These are phyloP conservation scores for Stenurella melanura DNA, from an alignment of 2,888 invertebrate species.

Conservation along the genomic window DNA sequence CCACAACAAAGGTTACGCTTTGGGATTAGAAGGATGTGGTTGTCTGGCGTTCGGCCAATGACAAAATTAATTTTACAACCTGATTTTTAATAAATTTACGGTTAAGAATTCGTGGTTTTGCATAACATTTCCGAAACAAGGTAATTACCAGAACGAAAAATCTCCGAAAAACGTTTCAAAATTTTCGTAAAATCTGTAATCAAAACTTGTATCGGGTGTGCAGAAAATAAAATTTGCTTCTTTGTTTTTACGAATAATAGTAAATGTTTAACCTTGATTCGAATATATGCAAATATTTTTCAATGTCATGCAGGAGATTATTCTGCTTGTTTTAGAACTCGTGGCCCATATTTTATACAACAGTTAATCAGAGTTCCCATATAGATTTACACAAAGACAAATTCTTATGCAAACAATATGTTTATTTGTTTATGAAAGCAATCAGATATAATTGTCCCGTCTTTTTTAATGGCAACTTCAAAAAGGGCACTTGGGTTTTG, in stretches of 20 bases:
- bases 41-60: conserved; percentile 36
- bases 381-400: not conserved
- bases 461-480: too few relatives aligned
- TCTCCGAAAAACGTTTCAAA: not conserved
- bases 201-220: not conserved
- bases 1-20: conserved; percentile 30
- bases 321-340: not conserved
- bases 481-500: too few relatives aligned
- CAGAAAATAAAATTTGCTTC: not conserved
- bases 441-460: too few relatives aligned
- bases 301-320: not conserved
- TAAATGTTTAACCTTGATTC: not conserved
- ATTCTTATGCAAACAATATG: too few relatives aligned
- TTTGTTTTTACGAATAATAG: not conserved
- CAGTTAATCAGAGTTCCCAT: not conserved
- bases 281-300: conserved; percentile 7
- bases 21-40: conserved; percentile 30
- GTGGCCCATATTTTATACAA: not conserved
- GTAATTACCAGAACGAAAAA: not conserved
- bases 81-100: conserved; percentile 18
- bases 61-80: conserved; percentile 32
- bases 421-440: too few relatives aligned
- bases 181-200: not conserved
- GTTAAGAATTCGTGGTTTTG: conserved; percentile 10
- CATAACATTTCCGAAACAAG: not conserved